A percentile compares a stretch with the other conserved stretches of the same genome.
Conservation (phyloP, 2,888 invertebrate genomes). For the Hyles lineata region DNA sequence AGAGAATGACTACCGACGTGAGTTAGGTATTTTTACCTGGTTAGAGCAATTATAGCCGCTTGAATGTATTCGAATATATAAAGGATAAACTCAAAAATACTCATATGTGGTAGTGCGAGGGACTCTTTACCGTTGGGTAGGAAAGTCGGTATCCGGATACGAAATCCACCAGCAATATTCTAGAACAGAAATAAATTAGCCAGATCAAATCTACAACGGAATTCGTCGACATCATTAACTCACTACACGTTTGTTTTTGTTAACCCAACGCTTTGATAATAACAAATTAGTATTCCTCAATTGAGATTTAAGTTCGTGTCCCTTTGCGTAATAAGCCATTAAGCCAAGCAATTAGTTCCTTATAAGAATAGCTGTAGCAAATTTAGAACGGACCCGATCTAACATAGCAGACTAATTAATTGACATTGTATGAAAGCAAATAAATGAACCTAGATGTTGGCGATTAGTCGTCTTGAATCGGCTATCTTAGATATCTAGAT, state of each 20-base stretch:
- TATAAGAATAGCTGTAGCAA: constrained; percentile 19
- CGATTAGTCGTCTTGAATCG: constrained; percentile 6
- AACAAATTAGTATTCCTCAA: constrained; percentile 23
- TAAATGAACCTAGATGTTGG: not conserved
- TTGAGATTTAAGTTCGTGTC: constrained; percentile 19
- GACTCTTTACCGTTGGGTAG: too few species aligned
- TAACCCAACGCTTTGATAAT: constrained; percentile 5
- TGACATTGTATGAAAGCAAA: constrained; percentile 22
- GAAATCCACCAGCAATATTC: not conserved
- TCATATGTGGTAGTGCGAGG: too few species aligned
- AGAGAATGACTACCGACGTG: too few species aligned
- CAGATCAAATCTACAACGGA: not conserved
- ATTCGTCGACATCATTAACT: constrained; percentile 13
- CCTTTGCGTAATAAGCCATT: constrained; percentile 23
- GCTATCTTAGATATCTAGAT: constrained; percentile 15
- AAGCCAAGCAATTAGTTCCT: constrained; percentile 21
- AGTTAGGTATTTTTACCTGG: too few species aligned
- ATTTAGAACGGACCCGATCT: constrained; percentile 8
- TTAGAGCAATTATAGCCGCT: too few species aligned
- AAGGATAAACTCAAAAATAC: too few species aligned
- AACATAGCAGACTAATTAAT: constrained; percentile 21
- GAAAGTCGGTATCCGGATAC: not conserved
- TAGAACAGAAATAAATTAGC: not conserved
- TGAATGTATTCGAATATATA: too few species aligned
- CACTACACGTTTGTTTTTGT: constrained; percentile 5